Percentiles rank a stretch among this genome's conserved stretches.
phyloP scores from a whole-genome alignment of 2,113 vertebrate genomes.

The Nannospalax galili region DNA sequence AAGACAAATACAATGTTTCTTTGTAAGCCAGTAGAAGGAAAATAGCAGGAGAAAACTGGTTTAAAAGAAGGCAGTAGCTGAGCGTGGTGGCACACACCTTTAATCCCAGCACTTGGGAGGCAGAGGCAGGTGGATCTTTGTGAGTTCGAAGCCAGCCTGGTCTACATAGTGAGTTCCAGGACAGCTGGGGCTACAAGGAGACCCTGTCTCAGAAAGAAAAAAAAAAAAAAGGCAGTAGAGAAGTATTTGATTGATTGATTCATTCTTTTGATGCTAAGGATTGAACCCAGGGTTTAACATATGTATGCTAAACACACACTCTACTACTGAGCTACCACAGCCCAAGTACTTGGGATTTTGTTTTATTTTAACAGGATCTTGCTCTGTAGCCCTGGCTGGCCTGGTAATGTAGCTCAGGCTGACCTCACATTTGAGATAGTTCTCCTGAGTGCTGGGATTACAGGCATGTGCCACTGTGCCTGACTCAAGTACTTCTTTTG shows the following conservation, averaged over 20 bases:
- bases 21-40: not conserved
- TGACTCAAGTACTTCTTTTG: not conserved
- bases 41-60: not conserved
- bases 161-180: too few relatives aligned
- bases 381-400: not conserved
- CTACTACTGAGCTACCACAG: not conserved
- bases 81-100: too few relatives aligned
- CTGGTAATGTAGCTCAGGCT: too few relatives aligned
- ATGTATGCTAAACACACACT: not conserved
- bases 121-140: too few relatives aligned
- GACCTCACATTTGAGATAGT: not conserved
- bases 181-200: too few relatives aligned
- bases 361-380: not conserved
- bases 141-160: too few relatives aligned
- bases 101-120: too few relatives aligned
- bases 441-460: not conserved
- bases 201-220: too few relatives aligned
- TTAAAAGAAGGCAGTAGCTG: not conserved
- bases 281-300: not conserved
- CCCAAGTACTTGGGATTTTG: not conserved
- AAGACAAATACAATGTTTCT: not conserved
- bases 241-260: too few relatives aligned
- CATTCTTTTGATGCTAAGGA: not conserved
- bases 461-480: too few relatives aligned
- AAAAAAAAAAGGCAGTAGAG: too few relatives aligned